Base-by-base conservation (phyloP, 2,797 vertebrate species). In the Clarias fuscus region DNA sequence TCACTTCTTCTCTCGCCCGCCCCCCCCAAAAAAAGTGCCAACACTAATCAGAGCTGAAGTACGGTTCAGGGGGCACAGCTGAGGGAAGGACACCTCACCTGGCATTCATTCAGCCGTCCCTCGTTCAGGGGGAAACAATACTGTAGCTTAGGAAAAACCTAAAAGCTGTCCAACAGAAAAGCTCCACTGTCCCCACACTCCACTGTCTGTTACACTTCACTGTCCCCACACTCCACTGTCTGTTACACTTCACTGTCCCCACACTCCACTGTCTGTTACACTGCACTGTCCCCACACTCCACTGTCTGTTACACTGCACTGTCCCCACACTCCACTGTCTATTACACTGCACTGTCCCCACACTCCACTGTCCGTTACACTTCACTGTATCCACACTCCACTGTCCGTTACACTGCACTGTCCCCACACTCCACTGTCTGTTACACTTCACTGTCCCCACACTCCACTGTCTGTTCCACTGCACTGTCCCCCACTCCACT, bases 1-100 rank as follows among this genome's bases (percentile, higher is more conserved):
- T 93, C 92, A 90, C 91, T 91, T 91, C 84, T 84, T 86, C 90
- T 90, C 88, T 40, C 65, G 73, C 88, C 77, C 40, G 56, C 37
- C 13, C 43, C 68, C 62, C 71, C 62, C n/a, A n/a, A 84, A n/a
- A 90, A 88, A 89, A 84, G 87, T 89, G 90, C 89, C 87, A 89
- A 85, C 86, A 62, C 90, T 93, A 92, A 93, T 92, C 87, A 90
- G 87, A 85, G 91, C 91, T 86, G 88, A 88, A 91, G 91, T 87
- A 90, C 76, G 91, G 88, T 90, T 91, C 86, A 48, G 62, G 37
- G 89, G 90, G 90, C 87, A 88, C 88, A 92, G 64, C 84, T 87
- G 91, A 92, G 89, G 85, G 70, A 75, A 84, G 56, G 72, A 30
- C 90, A 93, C 92, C 92, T 90, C 92, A 93, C 11, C 93, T 94